These are phyloP conservation scores for Colostygia pectinataria DNA, from an alignment of 2,888 invertebrate species.

Conservation along the genomic window DNA sequence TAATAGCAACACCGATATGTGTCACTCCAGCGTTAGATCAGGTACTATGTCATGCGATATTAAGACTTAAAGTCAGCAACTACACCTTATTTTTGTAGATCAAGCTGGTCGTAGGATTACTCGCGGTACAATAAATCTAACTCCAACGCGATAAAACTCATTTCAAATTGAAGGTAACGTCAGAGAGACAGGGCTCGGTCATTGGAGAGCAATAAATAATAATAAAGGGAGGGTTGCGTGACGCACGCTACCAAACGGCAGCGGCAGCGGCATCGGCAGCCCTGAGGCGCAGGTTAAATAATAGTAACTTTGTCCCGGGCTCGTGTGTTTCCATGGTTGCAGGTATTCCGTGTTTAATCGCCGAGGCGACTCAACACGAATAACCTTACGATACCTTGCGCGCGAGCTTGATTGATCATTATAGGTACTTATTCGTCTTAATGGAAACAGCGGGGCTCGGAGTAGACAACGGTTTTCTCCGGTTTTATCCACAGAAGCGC, in stretches of 20 bases:
- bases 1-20: background rate
- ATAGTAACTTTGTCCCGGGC: conserved; percentile 12
- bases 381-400: too few species aligned
- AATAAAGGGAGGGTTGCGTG: conserved; percentile 75
- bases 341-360: background rate
- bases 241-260: conserved; percentile 72
- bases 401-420: too few species aligned
- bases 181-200: conserved; percentile 38
- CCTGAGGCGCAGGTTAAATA: conserved; percentile 22
- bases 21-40: background rate
- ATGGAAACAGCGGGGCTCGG: too few species aligned
- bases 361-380: too few species aligned
- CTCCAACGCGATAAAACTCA: background rate
- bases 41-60: background rate
- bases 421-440: too few species aligned
- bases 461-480: too few species aligned
- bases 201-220: conserved; percentile 79
- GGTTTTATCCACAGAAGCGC: too few species aligned
- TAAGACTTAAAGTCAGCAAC: background rate
- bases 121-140: background rate
- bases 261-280: conserved; percentile 42
- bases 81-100: too few species aligned
- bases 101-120: too few species aligned
- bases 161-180: background rate
- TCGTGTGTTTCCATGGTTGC: conserved; percentile 30